Conservation (phyloP, 1,140 invertebrate genomes). For the Plodia interpunctella region DNA sequence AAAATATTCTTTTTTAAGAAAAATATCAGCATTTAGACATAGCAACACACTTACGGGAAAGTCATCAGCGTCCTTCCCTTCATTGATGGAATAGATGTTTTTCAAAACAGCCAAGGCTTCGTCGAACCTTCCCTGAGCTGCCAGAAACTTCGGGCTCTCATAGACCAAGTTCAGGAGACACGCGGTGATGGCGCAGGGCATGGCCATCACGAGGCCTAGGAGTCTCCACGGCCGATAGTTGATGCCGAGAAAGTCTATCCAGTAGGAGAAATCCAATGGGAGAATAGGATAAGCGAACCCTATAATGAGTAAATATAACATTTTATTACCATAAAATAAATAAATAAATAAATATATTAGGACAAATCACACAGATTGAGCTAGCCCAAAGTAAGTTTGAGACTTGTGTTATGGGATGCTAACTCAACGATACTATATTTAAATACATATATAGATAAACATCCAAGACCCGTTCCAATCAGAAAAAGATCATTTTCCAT, state of each 20-base stretch:
- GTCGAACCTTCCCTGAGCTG: constrained; percentile 70
- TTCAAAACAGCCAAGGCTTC: constrained; percentile 75
- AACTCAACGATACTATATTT: too few species aligned
- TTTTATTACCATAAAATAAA: too few species aligned
- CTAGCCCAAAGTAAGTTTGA: too few species aligned
- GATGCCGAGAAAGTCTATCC: constrained; percentile 62
- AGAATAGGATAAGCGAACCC: constrained; percentile 65
- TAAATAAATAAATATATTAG: too few species aligned
- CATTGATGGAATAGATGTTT: constrained; percentile 77
- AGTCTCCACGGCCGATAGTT: constrained; percentile 80
- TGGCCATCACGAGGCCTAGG: constrained; percentile 79
- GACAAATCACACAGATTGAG: too few species aligned
- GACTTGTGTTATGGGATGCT: too few species aligned
- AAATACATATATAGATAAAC: too few species aligned
- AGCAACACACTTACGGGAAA: constrained; percentile 49
- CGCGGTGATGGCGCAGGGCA: constrained; percentile 80
- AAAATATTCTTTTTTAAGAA: too few species aligned
- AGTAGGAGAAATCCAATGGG: constrained; percentile 51
- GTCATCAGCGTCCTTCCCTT: constrained; percentile 60
- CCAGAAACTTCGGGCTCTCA: constrained; percentile 83
- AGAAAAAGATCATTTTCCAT: too few species aligned
- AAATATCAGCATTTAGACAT: too few species aligned
- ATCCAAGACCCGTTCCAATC: too few species aligned
- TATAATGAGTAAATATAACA: constrained; percentile 23
- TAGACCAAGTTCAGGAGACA: constrained; percentile 78